Conservation (phyloP, 2,113 vertebrate genomes). For the pig (Sus scrofa) region DNA sequence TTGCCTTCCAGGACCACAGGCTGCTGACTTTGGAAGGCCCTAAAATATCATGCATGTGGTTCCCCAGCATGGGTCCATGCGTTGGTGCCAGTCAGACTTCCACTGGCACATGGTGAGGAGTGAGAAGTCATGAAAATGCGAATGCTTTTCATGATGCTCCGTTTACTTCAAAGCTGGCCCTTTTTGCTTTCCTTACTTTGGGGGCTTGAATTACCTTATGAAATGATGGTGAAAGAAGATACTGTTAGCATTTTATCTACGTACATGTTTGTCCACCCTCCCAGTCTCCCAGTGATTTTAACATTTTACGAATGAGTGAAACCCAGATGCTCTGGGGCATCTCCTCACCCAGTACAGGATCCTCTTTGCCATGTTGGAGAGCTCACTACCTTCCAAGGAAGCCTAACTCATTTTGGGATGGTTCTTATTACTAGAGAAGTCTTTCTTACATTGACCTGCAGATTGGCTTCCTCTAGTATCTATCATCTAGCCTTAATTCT, state of each 20-base stretch:
- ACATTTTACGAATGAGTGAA: not conserved
- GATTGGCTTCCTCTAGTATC: not conserved
- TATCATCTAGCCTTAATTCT: not conserved
- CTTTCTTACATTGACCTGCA: not conserved
- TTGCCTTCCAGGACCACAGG: not conserved
- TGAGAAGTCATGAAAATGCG: not conserved
- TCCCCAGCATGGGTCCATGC: not conserved
- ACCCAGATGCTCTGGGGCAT: not conserved
- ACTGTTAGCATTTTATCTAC: not conserved
- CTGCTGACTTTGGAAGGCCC: not conserved
- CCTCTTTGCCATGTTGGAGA: not conserved
- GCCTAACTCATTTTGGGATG: not conserved
- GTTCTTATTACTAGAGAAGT: conserved; percentile 14
- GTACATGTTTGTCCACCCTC: not conserved
- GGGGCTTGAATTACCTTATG: not conserved
- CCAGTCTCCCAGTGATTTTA: not conserved
- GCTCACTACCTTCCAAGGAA: not conserved
- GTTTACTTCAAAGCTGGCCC: not conserved
- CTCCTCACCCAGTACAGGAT: not conserved
- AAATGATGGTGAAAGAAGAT: not conserved
- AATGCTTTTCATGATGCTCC: not conserved
- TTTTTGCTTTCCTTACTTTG: not conserved
- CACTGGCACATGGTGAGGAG: not conserved
- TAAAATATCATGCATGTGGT: not conserved
- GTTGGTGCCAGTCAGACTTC: not conserved